Evolutionary conservation across 1,140 invertebrate genomes (phyloP).

Genomic region (Xylocopa sonorina): DNA sequence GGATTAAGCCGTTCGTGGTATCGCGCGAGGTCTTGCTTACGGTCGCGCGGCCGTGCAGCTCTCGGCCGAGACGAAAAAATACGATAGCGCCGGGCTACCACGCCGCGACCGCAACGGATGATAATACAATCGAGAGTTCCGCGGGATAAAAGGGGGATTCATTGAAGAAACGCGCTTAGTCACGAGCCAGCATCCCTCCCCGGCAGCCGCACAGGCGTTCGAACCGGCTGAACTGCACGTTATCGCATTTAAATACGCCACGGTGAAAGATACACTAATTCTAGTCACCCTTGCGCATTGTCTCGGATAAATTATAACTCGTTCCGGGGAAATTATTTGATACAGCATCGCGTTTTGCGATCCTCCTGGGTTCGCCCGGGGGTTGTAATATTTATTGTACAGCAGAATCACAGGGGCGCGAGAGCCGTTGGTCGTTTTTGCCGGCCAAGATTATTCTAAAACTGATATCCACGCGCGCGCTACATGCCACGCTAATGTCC

Average conservation of each 20-base stretch:
- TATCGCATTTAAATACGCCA: constrained; percentile 21
- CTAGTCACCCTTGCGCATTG: not conserved
- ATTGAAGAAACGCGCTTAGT: constrained; percentile 43
- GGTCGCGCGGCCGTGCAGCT: constrained; percentile 50
- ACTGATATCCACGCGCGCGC: no score
- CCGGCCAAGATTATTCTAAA: no score
- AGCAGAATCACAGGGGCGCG: no score
- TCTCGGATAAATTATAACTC: not conserved
- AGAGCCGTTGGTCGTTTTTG: no score
- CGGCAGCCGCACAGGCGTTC: constrained; percentile 10
- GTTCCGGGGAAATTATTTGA: not conserved
- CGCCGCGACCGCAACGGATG: constrained; percentile 29
- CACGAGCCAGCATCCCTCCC: constrained; percentile 16
- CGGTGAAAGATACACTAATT: constrained; percentile 5
- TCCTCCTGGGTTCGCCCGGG: not conserved
- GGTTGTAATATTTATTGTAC: not conserved
- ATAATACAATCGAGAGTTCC: constrained; percentile 60
- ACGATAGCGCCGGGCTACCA: constrained; percentile 53
- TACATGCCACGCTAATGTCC: no score
- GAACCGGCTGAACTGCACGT: constrained; percentile 12
- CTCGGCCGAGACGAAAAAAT: constrained; percentile 55
- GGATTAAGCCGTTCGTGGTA: constrained; percentile 46
- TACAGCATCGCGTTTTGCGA: not conserved
- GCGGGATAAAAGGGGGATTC: constrained; percentile 16
- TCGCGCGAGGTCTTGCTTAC: constrained; percentile 50